Conservation (phyloP, 2,888 invertebrate species). For the Leptinotarsa peninsularis region DNA sequence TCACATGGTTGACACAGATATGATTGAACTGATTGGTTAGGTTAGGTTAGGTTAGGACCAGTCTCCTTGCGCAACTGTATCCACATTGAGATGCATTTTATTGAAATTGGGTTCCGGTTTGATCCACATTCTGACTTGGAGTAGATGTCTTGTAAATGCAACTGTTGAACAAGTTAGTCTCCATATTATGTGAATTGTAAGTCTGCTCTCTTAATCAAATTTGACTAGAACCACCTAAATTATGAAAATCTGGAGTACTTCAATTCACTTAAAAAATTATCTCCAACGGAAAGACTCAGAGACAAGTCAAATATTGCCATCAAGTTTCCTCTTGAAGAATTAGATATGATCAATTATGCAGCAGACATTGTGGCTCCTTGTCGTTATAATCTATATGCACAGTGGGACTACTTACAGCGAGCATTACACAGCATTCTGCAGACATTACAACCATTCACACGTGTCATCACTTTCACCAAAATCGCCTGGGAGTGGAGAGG, state of each 20-base stretch:
- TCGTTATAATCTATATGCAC: too few species aligned
- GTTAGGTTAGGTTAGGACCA: background rate
- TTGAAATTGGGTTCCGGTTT: background rate
- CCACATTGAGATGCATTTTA: background rate
- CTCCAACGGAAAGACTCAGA: too few species aligned
- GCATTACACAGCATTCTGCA: too few species aligned
- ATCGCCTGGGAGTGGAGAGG: too few species aligned
- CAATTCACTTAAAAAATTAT: background rate
- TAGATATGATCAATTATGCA: too few species aligned
- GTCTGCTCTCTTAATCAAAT: background rate
- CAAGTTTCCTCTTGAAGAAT: too few species aligned
- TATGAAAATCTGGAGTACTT: slow-evolving; percentile 42
- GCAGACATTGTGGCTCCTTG: too few species aligned
- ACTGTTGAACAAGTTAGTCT: background rate
- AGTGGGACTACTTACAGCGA: too few species aligned
- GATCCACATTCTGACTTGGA: background rate
- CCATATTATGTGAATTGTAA: background rate
- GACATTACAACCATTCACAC: too few species aligned
- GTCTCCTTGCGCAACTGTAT: background rate
- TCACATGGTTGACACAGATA: too few species aligned
- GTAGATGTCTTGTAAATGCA: background rate
- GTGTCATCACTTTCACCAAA: too few species aligned
- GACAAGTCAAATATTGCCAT: too few species aligned
- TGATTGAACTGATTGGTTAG: background rate
- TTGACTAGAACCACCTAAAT: slow-evolving; percentile 32